A percentile compares a stretch with the other conserved stretches of the same genome.
These are phyloP conservation scores for Hypomecis punctinalis DNA, from an alignment of 2,888 invertebrate species.

Conservation along the genomic window DNA sequence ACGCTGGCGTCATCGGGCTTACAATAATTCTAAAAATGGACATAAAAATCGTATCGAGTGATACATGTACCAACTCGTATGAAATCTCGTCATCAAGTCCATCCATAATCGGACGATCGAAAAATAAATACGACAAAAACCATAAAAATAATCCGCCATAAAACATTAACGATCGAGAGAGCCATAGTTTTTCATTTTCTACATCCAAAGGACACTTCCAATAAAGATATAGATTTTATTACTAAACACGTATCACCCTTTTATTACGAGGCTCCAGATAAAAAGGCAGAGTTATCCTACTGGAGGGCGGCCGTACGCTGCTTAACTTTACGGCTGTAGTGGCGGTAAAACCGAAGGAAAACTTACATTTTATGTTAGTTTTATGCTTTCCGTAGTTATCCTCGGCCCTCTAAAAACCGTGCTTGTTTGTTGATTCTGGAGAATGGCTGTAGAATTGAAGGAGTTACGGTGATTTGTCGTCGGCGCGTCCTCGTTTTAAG, in stretches of 20 bases:
- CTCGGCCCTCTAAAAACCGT: conserved; percentile 38
- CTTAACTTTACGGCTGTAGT: conserved; percentile 55
- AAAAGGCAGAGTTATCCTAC: conserved; percentile 27
- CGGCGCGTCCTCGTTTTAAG: background rate
- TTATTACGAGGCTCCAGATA: conserved; percentile 39
- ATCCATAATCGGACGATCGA: background rate
- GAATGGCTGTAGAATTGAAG: conserved; percentile 35
- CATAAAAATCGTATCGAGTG: too few species aligned
- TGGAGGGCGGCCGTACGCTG: conserved; percentile 42
- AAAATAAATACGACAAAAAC: conserved; percentile 4
- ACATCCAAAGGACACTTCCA: conserved; percentile 39
- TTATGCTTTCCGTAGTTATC: conserved; percentile 43
- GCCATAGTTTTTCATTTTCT: conserved; percentile 37
- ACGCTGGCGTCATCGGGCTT: too few species aligned
- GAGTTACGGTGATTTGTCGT: conserved; percentile 24
- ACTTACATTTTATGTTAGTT: conserved; percentile 52
- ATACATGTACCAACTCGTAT: too few species aligned
- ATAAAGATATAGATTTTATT: conserved; percentile 45
- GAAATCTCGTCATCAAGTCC: too few species aligned
- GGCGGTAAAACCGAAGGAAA: conserved; percentile 55
- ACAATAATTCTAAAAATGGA: too few species aligned
- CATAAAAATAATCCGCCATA: conserved; percentile 17
- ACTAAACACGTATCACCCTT: conserved; percentile 43
- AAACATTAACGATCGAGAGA: conserved; percentile 20
- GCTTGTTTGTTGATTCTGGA: conserved; percentile 35